These are phyloP conservation scores for Pocillopora meandrina DNA, from an alignment of 92 coral and sea anemone genomes.

Conservation along the genomic window DNA sequence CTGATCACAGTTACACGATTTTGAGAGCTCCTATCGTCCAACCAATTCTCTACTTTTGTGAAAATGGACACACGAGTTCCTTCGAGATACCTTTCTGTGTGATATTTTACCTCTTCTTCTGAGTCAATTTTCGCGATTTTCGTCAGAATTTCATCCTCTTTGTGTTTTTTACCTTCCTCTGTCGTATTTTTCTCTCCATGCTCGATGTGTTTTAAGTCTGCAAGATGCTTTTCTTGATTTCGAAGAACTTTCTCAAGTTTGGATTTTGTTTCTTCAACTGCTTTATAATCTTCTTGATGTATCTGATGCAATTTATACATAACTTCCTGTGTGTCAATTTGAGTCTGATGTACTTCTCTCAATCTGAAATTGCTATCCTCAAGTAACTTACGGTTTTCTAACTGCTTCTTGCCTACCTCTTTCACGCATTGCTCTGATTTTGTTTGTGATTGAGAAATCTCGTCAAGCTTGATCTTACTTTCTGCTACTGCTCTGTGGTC, in stretches of 20 bases:
- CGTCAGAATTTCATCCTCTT: not conserved
- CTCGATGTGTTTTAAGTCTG: not conserved
- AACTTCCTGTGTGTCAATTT: not conserved
- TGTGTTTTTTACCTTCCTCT: not conserved
- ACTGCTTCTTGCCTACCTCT: not conserved
- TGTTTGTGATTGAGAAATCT: too few relatives aligned
- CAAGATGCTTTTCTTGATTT: not conserved
- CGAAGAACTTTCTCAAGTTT: not conserved
- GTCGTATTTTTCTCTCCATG: not conserved
- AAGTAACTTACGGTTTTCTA: not conserved
- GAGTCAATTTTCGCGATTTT: conserved; percentile 46
- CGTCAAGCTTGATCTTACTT: too few relatives aligned
- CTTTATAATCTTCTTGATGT: too few relatives aligned
- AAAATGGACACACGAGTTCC: conserved; percentile 60
- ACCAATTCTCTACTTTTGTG: conserved; percentile 40
- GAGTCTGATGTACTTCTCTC: not conserved
- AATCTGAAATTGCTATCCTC: not conserved
- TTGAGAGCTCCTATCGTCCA: conserved; percentile 9
- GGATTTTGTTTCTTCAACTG: too few relatives aligned
- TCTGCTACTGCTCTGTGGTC: too few relatives aligned
- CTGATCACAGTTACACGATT: conserved; percentile 46
- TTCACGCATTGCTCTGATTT: not conserved
- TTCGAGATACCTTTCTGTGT: conserved; percentile 14
- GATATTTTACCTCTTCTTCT: conserved; percentile 33
- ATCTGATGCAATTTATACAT: too few relatives aligned